phyloP scores from a whole-genome alignment of 1,140 invertebrate genomes.

The Teleogryllus occipitalis region DNA sequence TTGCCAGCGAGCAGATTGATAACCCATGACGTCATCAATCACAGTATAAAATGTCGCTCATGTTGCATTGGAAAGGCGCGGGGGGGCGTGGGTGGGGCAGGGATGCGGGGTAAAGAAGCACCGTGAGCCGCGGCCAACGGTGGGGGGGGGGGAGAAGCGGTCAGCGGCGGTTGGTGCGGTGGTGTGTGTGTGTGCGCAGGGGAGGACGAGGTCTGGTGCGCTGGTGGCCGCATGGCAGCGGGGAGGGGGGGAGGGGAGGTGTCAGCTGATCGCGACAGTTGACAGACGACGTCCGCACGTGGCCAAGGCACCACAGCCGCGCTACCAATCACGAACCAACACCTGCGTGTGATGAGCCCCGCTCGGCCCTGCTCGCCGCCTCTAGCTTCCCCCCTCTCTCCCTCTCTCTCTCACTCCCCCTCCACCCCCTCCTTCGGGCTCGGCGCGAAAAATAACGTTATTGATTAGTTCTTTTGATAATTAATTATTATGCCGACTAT shows the following conservation, averaged over 20 bases:
- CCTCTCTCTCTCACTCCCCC: neutral
- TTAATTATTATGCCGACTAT: neutral
- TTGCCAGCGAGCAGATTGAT: slow-evolving; percentile 13
- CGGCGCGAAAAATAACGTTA: neutral
- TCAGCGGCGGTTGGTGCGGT: too few species aligned
- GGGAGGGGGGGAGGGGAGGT: neutral
- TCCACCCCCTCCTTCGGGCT: too few species aligned
- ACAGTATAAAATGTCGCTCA: neutral
- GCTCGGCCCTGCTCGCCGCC: too few species aligned
- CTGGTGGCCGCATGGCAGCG: neutral
- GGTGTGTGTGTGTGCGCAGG: neutral
- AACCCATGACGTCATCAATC: slow-evolving; percentile 18
- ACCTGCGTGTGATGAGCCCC: slow-evolving; percentile 13
- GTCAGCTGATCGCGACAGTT: slow-evolving; percentile 10
- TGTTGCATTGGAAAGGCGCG: slow-evolving; percentile 1
- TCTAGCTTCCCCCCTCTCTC: neutral
- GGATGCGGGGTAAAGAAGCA: too few species aligned
- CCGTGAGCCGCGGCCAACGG: too few species aligned
- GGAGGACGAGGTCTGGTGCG: neutral
- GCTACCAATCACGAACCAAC: slow-evolving; percentile 10
- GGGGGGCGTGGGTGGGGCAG: neutral
- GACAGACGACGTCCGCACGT: neutral
- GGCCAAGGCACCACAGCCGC: neutral
- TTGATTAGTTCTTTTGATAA: neutral
- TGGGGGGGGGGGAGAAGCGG: too few species aligned